A percentile compares a stretch with the other conserved stretches of the same genome.
These are phyloP conservation scores for Clarias magur DNA, from an alignment of 2,113 vertebrate species.

Conservation along the genomic window DNA sequence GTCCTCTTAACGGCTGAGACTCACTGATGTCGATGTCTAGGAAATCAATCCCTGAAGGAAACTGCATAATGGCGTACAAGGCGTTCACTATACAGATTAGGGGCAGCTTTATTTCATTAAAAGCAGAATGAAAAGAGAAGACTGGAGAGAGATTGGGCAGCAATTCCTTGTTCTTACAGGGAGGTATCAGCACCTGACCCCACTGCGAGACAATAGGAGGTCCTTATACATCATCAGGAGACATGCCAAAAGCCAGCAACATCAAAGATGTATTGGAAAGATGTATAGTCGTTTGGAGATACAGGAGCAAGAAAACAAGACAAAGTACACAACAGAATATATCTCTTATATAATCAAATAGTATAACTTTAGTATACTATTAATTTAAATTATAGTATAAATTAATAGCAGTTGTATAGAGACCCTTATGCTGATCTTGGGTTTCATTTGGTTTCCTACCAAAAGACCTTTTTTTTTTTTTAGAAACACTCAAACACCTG, in stretches of 20 bases:
- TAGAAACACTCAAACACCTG: neutral
- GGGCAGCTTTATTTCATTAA: conserved; percentile 3
- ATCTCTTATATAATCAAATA: too few species aligned
- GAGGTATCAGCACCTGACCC: neutral
- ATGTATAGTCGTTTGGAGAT: neutral
- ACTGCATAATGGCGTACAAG: conserved; percentile 19
- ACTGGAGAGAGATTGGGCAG: neutral
- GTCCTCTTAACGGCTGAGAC: conserved; percentile 7
- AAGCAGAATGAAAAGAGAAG: conserved; percentile 2
- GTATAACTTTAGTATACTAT: neutral
- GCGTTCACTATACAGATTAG: conserved; percentile 15
- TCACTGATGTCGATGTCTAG: neutral
- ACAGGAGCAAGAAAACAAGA: neutral
- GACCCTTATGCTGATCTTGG: neutral
- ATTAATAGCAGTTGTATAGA: neutral
- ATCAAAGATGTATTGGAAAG: neutral
- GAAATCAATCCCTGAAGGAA: conserved; percentile 25
- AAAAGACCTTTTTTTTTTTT: neutral
- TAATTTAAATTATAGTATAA: neutral
- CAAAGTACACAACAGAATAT: neutral
- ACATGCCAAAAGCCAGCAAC: neutral
- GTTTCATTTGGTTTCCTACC: neutral
- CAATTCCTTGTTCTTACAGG: neutral
- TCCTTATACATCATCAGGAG: neutral
- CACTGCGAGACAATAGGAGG: neutral